Conservation (phyloP, 2,797 vertebrate genomes). For the Catharus ustulatus region DNA sequence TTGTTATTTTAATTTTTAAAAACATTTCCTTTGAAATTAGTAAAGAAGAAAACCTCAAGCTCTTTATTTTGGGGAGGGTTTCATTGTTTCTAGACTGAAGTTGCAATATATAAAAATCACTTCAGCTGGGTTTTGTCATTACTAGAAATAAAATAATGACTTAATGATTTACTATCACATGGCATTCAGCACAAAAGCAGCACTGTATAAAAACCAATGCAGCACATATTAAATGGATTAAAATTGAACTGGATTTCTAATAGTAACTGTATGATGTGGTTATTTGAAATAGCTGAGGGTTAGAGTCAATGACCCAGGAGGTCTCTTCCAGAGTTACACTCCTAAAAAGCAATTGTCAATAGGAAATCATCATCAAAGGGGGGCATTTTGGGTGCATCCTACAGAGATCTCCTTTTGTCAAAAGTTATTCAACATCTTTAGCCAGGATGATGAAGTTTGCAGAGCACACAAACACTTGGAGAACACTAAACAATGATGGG, state of each 20-base stretch:
- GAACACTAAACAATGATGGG: constrained; percentile 18
- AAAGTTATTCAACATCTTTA: constrained; percentile 34
- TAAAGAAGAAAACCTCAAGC: constrained; percentile 29
- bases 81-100: constrained; percentile 50
- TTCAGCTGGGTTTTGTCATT: constrained; percentile 45
- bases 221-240: constrained; percentile 56
- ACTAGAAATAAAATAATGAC: constrained; percentile 55
- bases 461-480: constrained; percentile 1
- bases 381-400: constrained; percentile 20
- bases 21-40: not conserved
- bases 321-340: constrained; percentile 36
- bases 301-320: constrained; percentile 53
- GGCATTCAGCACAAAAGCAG: constrained; percentile 51
- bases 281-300: constrained; percentile 38
- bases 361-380: constrained; percentile 22
- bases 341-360: constrained; percentile 57
- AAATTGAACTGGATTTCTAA: constrained; percentile 50
- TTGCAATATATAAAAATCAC: constrained; percentile 14
- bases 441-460: constrained; percentile 4
- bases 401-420: constrained; percentile 36
- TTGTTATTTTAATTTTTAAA: constrained; percentile 31
- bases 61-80: not conserved
- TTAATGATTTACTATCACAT: constrained; percentile 45
- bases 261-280: constrained; percentile 49
- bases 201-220: constrained; percentile 5